phyloP scores from a whole-genome alignment of 1,140 invertebrate genomes.

The Parasteatoda tepidariorum region DNA sequence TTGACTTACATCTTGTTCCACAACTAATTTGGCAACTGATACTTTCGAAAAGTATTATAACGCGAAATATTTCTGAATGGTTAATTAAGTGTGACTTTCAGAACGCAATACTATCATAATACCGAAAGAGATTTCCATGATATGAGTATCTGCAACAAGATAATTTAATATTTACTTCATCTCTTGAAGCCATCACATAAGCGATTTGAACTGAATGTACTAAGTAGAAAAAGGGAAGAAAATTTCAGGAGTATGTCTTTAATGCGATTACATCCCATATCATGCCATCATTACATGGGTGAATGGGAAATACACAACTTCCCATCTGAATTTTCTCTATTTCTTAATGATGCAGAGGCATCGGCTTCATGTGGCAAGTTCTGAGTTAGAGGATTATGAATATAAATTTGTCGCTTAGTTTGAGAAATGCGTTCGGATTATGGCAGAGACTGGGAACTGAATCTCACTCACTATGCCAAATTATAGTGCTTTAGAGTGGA shows the following conservation, averaged over 20 bases:
- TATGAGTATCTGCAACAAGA: too few species aligned
- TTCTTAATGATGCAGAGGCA: constrained; percentile 11
- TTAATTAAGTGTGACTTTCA: neutral
- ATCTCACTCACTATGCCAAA: neutral
- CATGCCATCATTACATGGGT: neutral
- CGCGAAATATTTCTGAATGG: too few species aligned
- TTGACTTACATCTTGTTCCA: too few species aligned
- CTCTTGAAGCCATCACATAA: constrained; percentile 18
- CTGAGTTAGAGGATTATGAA: constrained; percentile 27
- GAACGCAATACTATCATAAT: neutral
- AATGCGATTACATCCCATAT: constrained; percentile 16
- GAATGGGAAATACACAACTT: neutral
- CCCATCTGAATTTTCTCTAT: neutral
- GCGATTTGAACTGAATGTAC: neutral
- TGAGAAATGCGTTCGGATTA: constrained; percentile 37
- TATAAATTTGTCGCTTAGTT: constrained; percentile 41
- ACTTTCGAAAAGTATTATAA: too few species aligned
- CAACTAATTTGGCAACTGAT: too few species aligned
- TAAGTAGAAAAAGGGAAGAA: neutral
- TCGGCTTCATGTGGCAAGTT: constrained; percentile 3
- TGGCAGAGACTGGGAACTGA: constrained; percentile 8
- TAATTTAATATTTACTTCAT: constrained; percentile 38
- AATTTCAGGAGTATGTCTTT: neutral
- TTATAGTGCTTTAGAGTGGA: neutral
- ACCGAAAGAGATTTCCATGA: too few species aligned